A percentile compares a stretch with the other conserved stretches of the same genome.
Conservation (phyloP, 1,140 invertebrate genomes). For the Lycorma delicatula region DNA sequence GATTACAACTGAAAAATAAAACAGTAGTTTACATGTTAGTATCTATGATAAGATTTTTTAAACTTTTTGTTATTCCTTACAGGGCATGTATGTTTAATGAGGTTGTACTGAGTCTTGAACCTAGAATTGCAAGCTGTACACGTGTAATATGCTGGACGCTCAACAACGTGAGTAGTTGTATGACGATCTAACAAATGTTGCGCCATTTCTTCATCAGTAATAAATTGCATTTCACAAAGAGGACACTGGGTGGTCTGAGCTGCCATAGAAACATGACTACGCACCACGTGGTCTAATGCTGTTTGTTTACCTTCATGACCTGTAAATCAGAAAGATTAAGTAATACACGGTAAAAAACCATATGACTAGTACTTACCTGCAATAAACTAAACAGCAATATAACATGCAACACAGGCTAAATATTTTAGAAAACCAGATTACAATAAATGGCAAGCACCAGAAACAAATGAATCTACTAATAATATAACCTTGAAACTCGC, state of each 20-base stretch:
- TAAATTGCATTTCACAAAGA: neutral
- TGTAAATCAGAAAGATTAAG: neutral
- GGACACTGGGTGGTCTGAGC: slow-evolving; percentile 1
- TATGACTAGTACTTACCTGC: no score
- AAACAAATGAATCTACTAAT: no score
- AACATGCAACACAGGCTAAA: no score
- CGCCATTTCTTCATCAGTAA: neutral
- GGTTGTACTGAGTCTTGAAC: neutral
- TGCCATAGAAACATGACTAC: neutral
- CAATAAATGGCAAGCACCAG: no score
- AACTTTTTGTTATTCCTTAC: neutral
- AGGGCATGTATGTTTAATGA: neutral
- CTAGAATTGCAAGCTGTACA: neutral
- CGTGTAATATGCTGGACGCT: neutral
- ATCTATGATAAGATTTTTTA: no score
- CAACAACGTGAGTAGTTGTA: neutral
- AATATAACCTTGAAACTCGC: no score
- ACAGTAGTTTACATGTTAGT: no score
- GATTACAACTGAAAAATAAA: no score
- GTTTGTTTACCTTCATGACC: neutral
- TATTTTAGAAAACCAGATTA: no score
- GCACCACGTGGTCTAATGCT: neutral
- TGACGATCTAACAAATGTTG: neutral
- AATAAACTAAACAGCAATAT: no score
- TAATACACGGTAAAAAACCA: neutral